Conservation (phyloP, 2,113 vertebrate genomes). For the Eupsittula cactorum region DNA sequence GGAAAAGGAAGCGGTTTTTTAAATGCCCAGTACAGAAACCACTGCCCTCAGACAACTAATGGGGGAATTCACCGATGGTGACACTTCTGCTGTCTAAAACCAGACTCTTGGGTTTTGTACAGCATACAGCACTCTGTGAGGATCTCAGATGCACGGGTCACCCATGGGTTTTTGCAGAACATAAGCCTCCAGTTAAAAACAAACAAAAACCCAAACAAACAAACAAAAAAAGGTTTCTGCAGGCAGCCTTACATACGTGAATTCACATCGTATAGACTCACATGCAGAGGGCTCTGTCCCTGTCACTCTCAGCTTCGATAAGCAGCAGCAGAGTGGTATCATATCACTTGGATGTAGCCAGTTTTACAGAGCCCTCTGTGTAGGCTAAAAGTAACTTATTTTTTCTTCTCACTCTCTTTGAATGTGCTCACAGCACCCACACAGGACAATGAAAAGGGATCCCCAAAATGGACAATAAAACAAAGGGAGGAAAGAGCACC, state of each 20-base stretch:
- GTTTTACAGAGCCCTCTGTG: background rate
- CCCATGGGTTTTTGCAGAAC: background rate
- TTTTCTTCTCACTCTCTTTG: background rate
- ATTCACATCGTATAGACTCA: background rate
- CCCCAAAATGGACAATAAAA: background rate
- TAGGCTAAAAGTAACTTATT: background rate
- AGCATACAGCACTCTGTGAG: background rate
- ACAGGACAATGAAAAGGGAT: background rate
- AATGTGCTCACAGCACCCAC: background rate
- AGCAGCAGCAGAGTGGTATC: background rate
- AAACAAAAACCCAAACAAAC: background rate
- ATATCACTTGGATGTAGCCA: background rate
- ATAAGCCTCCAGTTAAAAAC: background rate
- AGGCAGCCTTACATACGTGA: background rate
- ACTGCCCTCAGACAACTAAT: background rate
- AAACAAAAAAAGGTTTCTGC: accelerated
- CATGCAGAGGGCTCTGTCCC: background rate
- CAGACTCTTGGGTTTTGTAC: background rate
- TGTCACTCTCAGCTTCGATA: background rate
- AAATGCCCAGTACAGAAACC: background rate
- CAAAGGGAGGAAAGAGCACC: background rate
- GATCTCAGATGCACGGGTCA: accelerated
- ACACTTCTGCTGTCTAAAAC: background rate
- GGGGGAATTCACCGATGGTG: accelerated
- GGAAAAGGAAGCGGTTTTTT: background rate